Conservation (phyloP, 2,888 invertebrate species). For the Dione vanillae region DNA sequence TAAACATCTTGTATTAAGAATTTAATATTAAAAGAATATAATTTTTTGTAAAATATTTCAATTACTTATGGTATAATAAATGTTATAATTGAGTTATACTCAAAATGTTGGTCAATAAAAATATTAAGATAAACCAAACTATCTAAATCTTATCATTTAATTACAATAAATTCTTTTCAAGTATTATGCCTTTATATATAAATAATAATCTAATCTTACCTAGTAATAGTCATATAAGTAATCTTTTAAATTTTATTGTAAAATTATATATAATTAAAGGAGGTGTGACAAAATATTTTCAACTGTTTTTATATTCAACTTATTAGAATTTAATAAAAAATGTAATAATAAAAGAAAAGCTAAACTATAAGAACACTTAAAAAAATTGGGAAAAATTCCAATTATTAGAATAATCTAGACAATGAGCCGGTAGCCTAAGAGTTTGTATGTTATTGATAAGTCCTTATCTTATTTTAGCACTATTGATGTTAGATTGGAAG, state of each 20-base stretch:
- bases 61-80: neutral
- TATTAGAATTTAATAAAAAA: too few species aligned
- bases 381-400: too few species aligned
- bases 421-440: constrained; percentile 1
- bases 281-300: neutral
- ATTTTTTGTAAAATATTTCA: neutral
- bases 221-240: constrained; percentile 1
- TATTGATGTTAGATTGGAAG: constrained; percentile 18
- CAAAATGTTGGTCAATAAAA: neutral
- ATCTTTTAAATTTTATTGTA: neutral
- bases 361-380: too few species aligned
- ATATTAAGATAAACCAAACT: neutral
- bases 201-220: constrained; percentile 3
- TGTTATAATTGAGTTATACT: too few species aligned
- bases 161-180: constrained; percentile 17
- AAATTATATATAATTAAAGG: neutral
- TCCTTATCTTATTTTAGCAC: constrained; percentile 11
- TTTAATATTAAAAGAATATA: too few species aligned
- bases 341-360: too few species aligned
- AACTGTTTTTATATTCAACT: neutral
- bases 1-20: too few species aligned
- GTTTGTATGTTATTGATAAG: constrained; percentile 11
- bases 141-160: constrained; percentile 5
- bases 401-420: neutral
- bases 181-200: neutral